These are phyloP conservation scores for Tipula helvola DNA, from an alignment of 2,888 invertebrate species.

Conservation along the genomic window DNA sequence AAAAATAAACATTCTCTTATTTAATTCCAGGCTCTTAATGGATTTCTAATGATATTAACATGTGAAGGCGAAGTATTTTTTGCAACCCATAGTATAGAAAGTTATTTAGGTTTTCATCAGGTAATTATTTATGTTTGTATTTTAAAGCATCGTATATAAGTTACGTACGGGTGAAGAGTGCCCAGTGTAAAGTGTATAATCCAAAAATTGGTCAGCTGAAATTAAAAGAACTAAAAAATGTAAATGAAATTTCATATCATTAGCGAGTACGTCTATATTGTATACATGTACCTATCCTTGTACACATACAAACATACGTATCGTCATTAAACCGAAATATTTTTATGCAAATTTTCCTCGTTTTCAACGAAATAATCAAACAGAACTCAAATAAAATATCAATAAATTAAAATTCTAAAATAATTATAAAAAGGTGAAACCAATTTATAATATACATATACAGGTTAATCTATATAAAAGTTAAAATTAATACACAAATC, in stretches of 20 bases:
- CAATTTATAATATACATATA: not conserved
- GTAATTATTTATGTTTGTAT: conserved; percentile 42
- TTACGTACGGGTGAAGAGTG: not conserved
- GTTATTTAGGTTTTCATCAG: conserved; percentile 99
- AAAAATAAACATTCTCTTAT: not conserved
- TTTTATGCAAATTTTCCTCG: not conserved
- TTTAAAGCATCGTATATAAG: not conserved
- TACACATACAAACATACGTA: not conserved
- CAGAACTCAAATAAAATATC: not conserved
- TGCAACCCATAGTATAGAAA: conserved; percentile 98
- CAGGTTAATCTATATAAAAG: not conserved
- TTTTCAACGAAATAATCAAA: not conserved
- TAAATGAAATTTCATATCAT: too few species aligned
- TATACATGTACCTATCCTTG: not conserved
- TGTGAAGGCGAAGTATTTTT: conserved; percentile 99
- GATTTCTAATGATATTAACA: conserved; percentile 96
- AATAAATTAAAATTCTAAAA: not conserved
- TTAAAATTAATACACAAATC: not conserved
- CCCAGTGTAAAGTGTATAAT: not conserved
- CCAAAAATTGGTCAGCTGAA: not conserved
- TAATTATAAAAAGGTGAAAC: conserved; percentile 4
- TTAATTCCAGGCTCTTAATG: conserved; percentile 82
- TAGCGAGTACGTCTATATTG: not conserved
- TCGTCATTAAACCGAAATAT: not conserved
- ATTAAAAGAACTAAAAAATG: not conserved